Base-by-base conservation (phyloP, 2,797 vertebrate genomes). In the Cephalopachus bancanus region DNA sequence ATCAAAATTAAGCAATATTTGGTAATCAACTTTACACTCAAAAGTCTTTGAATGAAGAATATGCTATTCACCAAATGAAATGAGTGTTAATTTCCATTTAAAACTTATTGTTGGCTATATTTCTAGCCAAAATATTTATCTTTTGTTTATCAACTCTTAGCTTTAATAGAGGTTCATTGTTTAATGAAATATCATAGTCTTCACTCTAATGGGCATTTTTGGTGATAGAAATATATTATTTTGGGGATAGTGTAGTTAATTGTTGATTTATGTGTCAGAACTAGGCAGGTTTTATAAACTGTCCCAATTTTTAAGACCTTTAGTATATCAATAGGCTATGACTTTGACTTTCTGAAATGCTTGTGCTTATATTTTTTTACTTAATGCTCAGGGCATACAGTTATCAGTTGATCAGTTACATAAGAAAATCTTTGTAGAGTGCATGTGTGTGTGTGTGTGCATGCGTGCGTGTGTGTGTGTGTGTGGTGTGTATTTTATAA, bases 401-500 rank as follows among this genome's bases (percentile, higher is more conserved):
- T 74, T 93, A 75, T 64, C 20, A 44, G 5, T 51, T 89, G 62
- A 84, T 85, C 51, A 19, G 55, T 62, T 83, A 74, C 8, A 14
- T 79, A 96, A 88, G 60, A 74, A 93, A 85, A 44, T 8, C 15
- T 76, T 78, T 49, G 19, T 26, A 26, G 9, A 60, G 83, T 74
- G 57, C n/a, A 37, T 69, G 69, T 44, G 90, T 76, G 74, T n/a
- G 71, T 33, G 19, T 24, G 60, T 49, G 49, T 17, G 28, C 30
- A 30, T 20, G 28, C 26, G 15, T 16, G 19, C 76, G n/a, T 15
- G 44, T 19, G 30, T 5, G 0, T 93, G 10, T 28, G 75, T 44
- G 17, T 7, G 24, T 16, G 55, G 3, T 10, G 90, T 53, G 65
- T 96, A 96, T 98, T 97, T 98, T 94, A 97, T 97, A 98, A 98